Evolutionary conservation across 2,888 invertebrate species (phyloP).

Genomic region (Sepiola atlantica): DNA sequence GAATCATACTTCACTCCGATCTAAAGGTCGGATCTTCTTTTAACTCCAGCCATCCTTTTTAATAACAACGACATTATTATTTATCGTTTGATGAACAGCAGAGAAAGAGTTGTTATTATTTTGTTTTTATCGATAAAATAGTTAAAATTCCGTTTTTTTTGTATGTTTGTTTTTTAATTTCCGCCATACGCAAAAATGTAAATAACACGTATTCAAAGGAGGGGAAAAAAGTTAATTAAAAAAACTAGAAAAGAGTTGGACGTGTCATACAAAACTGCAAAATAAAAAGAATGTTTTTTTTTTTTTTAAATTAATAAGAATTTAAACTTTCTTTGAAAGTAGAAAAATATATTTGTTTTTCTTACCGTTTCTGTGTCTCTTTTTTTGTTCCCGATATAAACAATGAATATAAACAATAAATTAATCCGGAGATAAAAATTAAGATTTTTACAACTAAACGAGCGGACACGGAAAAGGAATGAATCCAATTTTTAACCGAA

Average conservation of each 20-base stretch:
- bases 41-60: no score
- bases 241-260: neutral
- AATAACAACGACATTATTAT: no score
- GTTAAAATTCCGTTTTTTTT: no score
- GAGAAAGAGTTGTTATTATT: no score
- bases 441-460: neutral
- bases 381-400: neutral
- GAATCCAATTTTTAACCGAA: neutral
- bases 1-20: no score
- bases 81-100: no score
- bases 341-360: neutral
- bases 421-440: neutral
- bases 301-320: neutral
- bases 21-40: no score
- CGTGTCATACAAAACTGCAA: neutral
- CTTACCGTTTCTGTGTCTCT: neutral
- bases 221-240: no score
- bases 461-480: neutral
- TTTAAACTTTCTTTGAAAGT: neutral
- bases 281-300: neutral
- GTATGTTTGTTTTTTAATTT: no score
- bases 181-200: neutral
- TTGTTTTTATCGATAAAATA: no score
- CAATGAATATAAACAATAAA: no score
- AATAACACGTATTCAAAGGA: neutral